These are phyloP conservation scores for Cephus spinipes DNA, from an alignment of 2,888 invertebrate genomes.

Conservation along the genomic window DNA sequence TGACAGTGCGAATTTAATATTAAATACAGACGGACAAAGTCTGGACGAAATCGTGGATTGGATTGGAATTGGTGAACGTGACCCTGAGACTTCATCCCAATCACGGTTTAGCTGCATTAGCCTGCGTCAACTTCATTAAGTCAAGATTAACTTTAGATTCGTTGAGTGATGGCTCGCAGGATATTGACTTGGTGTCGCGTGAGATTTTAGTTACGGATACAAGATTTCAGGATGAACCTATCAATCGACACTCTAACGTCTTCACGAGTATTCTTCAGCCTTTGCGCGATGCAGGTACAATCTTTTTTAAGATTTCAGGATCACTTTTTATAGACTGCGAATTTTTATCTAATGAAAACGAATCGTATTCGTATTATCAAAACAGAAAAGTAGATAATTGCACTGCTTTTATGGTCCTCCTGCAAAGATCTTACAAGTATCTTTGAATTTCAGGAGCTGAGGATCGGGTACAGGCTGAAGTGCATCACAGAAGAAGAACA, in stretches of 20 bases:
- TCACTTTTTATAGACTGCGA: not conserved
- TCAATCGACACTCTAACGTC: slow-evolving; percentile 82
- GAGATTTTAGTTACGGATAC: slow-evolving; percentile 88
- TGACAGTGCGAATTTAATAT: not conserved
- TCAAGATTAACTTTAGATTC: slow-evolving; percentile 88
- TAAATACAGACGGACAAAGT: slow-evolving; percentile 65
- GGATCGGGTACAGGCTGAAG: slow-evolving; percentile 79
- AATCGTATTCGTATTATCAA: not conserved
- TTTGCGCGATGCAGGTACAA: slow-evolving; percentile 68
- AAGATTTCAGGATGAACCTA: slow-evolving; percentile 75
- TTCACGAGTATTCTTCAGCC: slow-evolving; percentile 91
- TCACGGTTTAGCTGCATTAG: slow-evolving; percentile 74
- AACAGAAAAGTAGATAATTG: not conserved
- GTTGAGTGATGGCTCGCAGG: slow-evolving; percentile 89
- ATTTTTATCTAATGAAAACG: not conserved
- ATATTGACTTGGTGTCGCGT: slow-evolving; percentile 92
- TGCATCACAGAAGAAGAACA: slow-evolving; percentile 78
- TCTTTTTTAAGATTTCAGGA: slow-evolving; percentile 38
- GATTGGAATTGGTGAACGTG: slow-evolving; percentile 88
- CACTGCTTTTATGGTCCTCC: not conserved
- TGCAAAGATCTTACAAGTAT: too few relatives aligned
- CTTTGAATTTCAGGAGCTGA: not conserved
- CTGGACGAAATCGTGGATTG: slow-evolving; percentile 84
- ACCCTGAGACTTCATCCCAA: slow-evolving; percentile 78
- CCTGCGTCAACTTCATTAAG: slow-evolving; percentile 92